Evolutionary conservation across 1,140 invertebrate species (phyloP).

Genomic region (Schlechtendalia chinensis): DNA sequence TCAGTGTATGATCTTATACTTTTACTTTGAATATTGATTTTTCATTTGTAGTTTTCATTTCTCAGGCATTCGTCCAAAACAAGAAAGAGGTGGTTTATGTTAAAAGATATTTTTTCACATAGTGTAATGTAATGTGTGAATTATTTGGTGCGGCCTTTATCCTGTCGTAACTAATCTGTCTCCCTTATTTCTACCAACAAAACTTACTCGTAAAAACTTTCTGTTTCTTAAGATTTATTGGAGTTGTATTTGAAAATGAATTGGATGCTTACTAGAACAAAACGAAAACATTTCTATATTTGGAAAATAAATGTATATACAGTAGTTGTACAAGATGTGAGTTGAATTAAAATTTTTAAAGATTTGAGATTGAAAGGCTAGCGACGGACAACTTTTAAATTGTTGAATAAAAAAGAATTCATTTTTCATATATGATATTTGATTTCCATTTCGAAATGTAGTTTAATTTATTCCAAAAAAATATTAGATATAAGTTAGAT

Average conservation of each 20-base stretch:
- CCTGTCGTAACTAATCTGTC: constrained; percentile 42
- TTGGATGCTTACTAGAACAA: constrained; percentile 35
- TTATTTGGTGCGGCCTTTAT: constrained; percentile 48
- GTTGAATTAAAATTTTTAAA: constrained; percentile 14
- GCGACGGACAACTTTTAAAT: neutral
- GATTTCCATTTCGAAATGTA: neutral
- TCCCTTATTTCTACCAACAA: constrained; percentile 16
- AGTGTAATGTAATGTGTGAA: constrained; percentile 41
- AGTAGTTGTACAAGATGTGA: neutral
- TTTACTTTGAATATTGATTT: constrained; percentile 27
- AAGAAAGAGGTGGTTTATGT: constrained; percentile 49
- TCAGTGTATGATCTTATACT: neutral
- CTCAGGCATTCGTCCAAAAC: constrained; percentile 28
- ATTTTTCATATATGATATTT: constrained; percentile 3
- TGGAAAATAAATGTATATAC: neutral
- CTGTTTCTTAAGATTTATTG: constrained; percentile 22
- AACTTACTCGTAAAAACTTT: constrained; percentile 28
- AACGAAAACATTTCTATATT: constrained; percentile 18
- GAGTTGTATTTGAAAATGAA: constrained; percentile 9
- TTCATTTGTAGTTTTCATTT: constrained; percentile 9
- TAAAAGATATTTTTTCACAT: constrained; percentile 43
- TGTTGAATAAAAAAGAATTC: neutral
- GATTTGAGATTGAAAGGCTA: neutral
- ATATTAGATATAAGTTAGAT: neutral
- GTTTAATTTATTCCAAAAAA: neutral